Evolutionary conservation across 2,113 vertebrate species (phyloP).

Genomic region (Phylloscopus whistleri): DNA sequence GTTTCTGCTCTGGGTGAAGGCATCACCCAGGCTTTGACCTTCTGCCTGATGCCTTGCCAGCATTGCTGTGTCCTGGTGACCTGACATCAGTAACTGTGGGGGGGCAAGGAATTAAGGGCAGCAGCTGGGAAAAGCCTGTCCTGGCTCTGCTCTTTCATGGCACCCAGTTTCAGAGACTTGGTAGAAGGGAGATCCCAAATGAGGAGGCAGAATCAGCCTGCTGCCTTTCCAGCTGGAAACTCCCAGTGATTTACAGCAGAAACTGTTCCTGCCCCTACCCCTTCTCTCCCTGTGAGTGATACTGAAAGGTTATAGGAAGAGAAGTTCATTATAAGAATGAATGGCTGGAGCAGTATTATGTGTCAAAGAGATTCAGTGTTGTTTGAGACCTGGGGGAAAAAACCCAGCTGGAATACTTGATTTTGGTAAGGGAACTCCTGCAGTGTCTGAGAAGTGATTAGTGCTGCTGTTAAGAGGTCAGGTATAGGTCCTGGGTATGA

Average conservation of each 20-base stretch:
- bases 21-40: background rate
- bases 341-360: background rate
- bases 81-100: background rate
- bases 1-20: background rate
- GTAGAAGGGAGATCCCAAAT: background rate
- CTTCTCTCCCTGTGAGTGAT: rapidly evolving
- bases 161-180: rapidly evolving
- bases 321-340: background rate
- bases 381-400: background rate
- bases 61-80: background rate
- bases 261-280: background rate
- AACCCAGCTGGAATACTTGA: background rate
- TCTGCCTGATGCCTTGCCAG: background rate
- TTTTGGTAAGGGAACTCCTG: background rate
- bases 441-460: background rate
- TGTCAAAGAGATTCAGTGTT: background rate
- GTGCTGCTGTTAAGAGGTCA: background rate
- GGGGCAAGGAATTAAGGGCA: background rate
- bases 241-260: background rate
- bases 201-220: background rate
- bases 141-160: background rate
- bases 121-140: background rate
- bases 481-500: background rate
- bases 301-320: background rate
- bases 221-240: background rate